phyloP scores from a whole-genome alignment of 2,113 vertebrate species.

The Andinoacara biseriatus region DNA sequence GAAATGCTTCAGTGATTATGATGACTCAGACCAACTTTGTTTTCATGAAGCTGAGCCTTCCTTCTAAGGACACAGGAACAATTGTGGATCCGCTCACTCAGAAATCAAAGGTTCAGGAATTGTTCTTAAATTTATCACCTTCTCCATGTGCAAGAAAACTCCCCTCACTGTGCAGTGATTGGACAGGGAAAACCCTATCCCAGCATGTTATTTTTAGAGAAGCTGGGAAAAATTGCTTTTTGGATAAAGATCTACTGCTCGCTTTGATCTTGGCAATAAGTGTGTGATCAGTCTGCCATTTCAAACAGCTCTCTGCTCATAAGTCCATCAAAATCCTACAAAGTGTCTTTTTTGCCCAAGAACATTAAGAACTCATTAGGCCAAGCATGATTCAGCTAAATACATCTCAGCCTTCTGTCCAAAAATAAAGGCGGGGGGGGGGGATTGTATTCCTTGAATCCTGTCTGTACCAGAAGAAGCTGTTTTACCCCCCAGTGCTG shows the following conservation, averaged over 20 bases:
- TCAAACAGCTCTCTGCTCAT: conserved; percentile 21
- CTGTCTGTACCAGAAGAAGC: neutral
- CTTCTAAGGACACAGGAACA: neutral
- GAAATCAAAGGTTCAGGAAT: neutral
- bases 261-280: conserved; percentile 33
- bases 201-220: neutral
- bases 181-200: neutral
- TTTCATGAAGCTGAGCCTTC: neutral
- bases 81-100: neutral
- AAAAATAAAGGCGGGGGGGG: neutral
- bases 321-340: conserved; percentile 24
- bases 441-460: neutral
- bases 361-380: conserved; percentile 32
- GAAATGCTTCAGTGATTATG: neutral
- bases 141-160: neutral
- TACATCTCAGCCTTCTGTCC: neutral
- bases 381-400: conserved; percentile 12
- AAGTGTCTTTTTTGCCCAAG: conserved; percentile 9
- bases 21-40: neutral
- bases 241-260: neutral
- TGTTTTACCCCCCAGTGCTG: neutral
- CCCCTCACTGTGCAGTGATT: neutral
- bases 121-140: neutral
- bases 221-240: conserved; percentile 10
- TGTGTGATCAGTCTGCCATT: conserved; percentile 15